These are phyloP conservation scores for Atherinosoma microstoma DNA, from an alignment of 2,797 vertebrate species.

Conservation along the genomic window DNA sequence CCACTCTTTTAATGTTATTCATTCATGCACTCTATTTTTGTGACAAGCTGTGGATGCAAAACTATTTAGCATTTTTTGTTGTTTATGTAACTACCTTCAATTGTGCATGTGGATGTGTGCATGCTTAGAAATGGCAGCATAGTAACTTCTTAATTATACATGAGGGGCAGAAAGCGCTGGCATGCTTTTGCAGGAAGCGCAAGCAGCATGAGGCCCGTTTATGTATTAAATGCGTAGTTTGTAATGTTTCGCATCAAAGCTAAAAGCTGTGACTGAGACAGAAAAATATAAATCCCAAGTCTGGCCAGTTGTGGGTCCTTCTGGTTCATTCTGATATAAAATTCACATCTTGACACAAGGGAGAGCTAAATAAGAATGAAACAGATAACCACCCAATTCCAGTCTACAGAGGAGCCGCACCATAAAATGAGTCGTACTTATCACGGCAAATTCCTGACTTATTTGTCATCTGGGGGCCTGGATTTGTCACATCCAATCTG, in stretches of 20 bases:
- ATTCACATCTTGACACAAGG: constrained; percentile 18
- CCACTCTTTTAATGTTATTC: constrained; percentile 69
- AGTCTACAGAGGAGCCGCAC: constrained; percentile 15
- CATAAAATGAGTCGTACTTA: constrained; percentile 62
- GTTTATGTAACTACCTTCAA: constrained; percentile 64
- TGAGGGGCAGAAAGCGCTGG: constrained; percentile 9
- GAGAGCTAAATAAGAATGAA: constrained; percentile 32
- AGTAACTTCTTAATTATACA: constrained; percentile 26
- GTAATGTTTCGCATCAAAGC: constrained; percentile 17
- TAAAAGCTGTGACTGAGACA: background rate
- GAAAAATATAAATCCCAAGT: background rate
- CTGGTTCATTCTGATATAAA: constrained; percentile 41
- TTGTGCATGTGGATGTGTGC: constrained; percentile 12
- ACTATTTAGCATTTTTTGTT: constrained; percentile 45
- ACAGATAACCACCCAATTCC: constrained; percentile 33
- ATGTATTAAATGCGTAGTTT: constrained; percentile 22
- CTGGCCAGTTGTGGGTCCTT: constrained; percentile 24
- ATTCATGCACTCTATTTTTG: constrained; percentile 73
- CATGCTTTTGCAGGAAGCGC: constrained; percentile 32
- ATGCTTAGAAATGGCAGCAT: constrained; percentile 10
- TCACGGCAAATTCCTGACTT: constrained; percentile 62
- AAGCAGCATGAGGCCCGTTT: background rate
- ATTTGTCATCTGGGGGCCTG: constrained; percentile 72
- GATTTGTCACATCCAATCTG: constrained; percentile 76
- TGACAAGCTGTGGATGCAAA: constrained; percentile 41